Percentiles rank a stretch among this genome's conserved stretches.
Evolutionary conservation across 1,140 invertebrate species (phyloP).

Genomic region (Venturia canescens): DNA sequence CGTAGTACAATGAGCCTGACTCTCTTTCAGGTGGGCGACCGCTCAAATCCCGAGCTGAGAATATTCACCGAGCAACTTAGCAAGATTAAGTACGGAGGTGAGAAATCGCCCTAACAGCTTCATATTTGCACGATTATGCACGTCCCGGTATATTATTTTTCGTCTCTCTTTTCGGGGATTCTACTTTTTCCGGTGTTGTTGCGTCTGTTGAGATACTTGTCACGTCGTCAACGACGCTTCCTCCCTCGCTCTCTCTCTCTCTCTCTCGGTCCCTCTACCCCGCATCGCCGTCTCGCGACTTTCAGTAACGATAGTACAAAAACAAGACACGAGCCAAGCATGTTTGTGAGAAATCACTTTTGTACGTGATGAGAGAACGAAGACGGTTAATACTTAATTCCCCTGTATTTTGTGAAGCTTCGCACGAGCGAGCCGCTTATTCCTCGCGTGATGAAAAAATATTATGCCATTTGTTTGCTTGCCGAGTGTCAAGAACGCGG

Average conservation of each 20-base stretch:
- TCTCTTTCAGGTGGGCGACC: conserved; percentile 87
- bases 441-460: not conserved
- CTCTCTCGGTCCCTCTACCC: not conserved
- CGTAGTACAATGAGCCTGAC: conserved; percentile 44
- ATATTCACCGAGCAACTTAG: conserved; percentile 92
- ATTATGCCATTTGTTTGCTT: no score
- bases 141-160: conserved; percentile 18
- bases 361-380: conserved; percentile 20
- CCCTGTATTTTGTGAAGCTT: not conserved
- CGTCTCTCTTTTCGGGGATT: not conserved
- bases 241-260: not conserved
- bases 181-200: not conserved
- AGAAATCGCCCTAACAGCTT: conserved; percentile 58
- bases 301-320: not conserved
- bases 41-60: conserved; percentile 90
- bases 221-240: conserved; percentile 4
- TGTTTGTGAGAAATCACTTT: conserved; percentile 9
- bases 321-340: not conserved
- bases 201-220: conserved; percentile 26
- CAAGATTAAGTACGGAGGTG: conserved; percentile 92
- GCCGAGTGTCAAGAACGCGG: no score
- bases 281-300: no score
- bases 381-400: conserved; percentile 1
- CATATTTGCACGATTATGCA: conserved; percentile 29
- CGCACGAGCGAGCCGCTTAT: not conserved